phyloP scores from a whole-genome alignment of 2,797 vertebrate species.

The Pseudocheirus occidentalis region DNA sequence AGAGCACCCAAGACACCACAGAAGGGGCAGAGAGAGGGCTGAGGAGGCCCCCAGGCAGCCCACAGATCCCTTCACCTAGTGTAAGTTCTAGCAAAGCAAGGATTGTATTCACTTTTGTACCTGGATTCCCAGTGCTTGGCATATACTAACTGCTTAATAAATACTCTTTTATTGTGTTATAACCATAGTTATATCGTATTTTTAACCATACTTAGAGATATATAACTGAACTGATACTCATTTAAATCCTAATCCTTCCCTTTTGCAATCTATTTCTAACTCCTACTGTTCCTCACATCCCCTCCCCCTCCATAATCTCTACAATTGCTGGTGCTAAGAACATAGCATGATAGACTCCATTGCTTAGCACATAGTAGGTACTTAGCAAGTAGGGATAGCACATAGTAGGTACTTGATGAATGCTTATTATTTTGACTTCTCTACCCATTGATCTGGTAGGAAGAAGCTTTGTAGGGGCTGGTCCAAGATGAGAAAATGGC shows the following conservation, averaged over 20 bases:
- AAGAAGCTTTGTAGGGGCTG: neutral
- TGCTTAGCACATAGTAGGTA: neutral
- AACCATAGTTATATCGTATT: neutral
- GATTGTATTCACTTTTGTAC: neutral
- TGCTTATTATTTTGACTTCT: neutral
- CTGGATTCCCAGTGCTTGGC: neutral
- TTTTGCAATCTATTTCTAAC: neutral
- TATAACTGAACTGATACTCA: fast-evolving
- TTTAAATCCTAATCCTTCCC: neutral
- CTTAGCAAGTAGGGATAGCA: neutral
- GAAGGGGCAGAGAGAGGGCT: neutral
- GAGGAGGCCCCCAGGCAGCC: neutral
- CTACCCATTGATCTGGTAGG: fast-evolving
- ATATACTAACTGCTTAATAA: neutral
- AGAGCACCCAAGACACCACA: neutral
- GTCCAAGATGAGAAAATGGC: neutral
- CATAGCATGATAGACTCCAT: fast-evolving
- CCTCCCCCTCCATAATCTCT: no score
- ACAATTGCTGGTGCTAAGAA: neutral
- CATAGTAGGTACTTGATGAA: neutral
- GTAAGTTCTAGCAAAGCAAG: neutral
- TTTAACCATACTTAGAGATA: neutral
- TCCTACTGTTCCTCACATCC: neutral
- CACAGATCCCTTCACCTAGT: neutral
- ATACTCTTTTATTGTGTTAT: neutral